Conservation (phyloP, 2,888 invertebrate genomes). For the Adineta ricciae region DNA sequence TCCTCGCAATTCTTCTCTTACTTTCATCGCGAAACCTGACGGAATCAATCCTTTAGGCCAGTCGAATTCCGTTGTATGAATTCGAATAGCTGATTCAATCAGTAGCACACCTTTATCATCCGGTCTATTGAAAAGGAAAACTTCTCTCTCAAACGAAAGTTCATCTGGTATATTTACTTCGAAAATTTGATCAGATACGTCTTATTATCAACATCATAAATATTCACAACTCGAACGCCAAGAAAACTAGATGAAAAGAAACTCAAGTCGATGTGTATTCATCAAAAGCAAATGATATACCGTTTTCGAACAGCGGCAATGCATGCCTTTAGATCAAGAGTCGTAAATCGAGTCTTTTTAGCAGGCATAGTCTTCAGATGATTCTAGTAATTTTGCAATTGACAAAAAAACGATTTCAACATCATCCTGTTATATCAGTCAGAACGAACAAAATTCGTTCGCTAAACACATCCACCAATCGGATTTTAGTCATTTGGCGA, state of each 20-base stretch:
- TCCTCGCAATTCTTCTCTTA: slow-evolving; percentile 42
- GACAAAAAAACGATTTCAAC: neutral
- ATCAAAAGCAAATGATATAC: neutral
- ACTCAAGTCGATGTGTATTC: neutral
- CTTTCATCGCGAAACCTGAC: slow-evolving; percentile 95
- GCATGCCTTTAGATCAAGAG: neutral
- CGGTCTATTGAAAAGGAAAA: slow-evolving; percentile 60
- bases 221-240: slow-evolving; percentile 55
- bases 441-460: neutral
- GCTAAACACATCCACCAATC: neutral
- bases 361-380: neutral
- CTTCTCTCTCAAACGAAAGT: no score
- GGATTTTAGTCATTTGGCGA: neutral
- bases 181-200: slow-evolving; percentile 74
- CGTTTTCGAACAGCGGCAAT: neutral
- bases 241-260: slow-evolving; percentile 10
- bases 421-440: neutral
- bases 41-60: slow-evolving; percentile 95
- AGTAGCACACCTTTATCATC: slow-evolving; percentile 78
- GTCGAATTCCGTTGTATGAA: slow-evolving; percentile 87
- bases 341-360: neutral
- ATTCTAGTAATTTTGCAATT: neutral
- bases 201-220: slow-evolving; percentile 91
- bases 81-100: slow-evolving; percentile 81
- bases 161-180: slow-evolving; percentile 45